A percentile compares a stretch with the other conserved stretches of the same genome.
Conservation (phyloP, 2,113 vertebrate genomes). For the Pan paniscus region DNA sequence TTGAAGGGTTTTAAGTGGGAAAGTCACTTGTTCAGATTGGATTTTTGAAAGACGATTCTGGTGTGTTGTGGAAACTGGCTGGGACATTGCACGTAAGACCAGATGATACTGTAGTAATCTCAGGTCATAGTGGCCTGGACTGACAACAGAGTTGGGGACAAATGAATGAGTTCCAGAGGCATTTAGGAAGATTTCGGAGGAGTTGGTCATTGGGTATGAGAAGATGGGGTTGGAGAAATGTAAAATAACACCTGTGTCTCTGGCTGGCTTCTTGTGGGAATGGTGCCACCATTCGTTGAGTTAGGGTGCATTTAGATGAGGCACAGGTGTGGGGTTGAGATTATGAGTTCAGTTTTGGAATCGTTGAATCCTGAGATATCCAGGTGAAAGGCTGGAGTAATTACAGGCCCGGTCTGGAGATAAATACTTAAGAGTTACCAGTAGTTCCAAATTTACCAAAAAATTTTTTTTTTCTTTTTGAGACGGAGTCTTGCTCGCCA, state of each 20-base stretch:
- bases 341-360: slow-evolving; percentile 5
- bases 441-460: background rate
- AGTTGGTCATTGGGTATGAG: background rate
- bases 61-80: background rate
- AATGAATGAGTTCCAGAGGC: background rate
- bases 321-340: background rate
- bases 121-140: background rate
- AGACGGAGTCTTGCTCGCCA: no score
- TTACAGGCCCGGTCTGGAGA: background rate
- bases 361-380: background rate
- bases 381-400: background rate
- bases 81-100: background rate
- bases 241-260: background rate
- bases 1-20: background rate
- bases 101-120: background rate
- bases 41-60: background rate
- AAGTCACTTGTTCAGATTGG: background rate
- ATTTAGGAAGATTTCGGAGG: background rate
- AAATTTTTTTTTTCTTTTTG: no score
- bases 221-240: background rate
- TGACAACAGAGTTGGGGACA: background rate
- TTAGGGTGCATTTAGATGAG: background rate
- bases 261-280: background rate
- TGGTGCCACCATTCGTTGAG: background rate
- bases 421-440: slow-evolving; percentile 29